These are phyloP conservation scores for Pollenia amentaria DNA, from an alignment of 2,888 invertebrate species.

Conservation along the genomic window DNA sequence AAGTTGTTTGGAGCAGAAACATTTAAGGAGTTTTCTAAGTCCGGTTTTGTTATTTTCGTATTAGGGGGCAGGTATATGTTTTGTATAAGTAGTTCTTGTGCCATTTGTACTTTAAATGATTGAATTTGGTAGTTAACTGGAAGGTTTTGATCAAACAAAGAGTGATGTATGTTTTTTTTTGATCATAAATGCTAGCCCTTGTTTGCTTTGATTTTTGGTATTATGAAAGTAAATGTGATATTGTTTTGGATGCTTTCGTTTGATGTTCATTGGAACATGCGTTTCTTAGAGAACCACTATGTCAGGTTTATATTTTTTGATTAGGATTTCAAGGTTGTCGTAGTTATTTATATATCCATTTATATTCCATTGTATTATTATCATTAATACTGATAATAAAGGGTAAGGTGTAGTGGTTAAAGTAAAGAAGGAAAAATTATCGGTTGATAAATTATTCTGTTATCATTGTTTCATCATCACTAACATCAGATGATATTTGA, in stretches of 20 bases:
- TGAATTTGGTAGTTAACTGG: not conserved
- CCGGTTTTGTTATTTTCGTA: not conserved
- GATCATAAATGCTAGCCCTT: not conserved
- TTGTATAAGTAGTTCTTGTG: not conserved
- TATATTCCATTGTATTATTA: slow-evolving; percentile 26
- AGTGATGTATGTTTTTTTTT: slow-evolving; percentile 15
- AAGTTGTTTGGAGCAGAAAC: not conserved
- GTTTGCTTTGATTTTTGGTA: not conserved
- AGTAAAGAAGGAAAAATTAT: too few relatives aligned
- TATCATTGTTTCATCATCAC: not conserved
- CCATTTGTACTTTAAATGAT: not conserved
- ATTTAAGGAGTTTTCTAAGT: not conserved
- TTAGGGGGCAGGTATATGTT: not conserved
- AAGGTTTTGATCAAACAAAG: not conserved
- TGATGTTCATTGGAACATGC: not conserved
- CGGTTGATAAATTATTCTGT: not conserved
- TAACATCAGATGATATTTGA: not conserved
- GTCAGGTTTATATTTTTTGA: slow-evolving; percentile 18
- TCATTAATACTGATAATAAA: not conserved
- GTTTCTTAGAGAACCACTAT: slow-evolving; percentile 26
- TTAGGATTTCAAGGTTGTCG: not conserved
- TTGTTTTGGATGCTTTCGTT: not conserved
- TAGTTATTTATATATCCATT: slow-evolving; percentile 27
- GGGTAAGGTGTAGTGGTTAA: too few relatives aligned
- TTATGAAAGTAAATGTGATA: slow-evolving; percentile 21